Evolutionary conservation across 2,113 vertebrate genomes (phyloP).

Genomic region (Anthoscopus minutus): DNA sequence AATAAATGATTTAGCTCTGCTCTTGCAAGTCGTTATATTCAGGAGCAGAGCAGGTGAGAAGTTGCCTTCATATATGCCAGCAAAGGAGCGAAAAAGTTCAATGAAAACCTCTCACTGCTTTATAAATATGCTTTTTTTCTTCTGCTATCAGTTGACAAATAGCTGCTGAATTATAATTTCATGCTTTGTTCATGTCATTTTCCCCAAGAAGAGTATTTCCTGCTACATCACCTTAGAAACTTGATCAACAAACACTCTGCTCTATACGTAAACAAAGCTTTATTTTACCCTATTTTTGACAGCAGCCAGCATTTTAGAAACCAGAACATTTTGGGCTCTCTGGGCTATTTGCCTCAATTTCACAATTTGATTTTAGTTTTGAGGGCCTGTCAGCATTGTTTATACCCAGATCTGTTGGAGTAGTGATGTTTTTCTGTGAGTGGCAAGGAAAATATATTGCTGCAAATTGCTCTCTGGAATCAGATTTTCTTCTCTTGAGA

Average conservation of each 20-base stretch:
- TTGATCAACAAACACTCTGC: slow-evolving; percentile 53
- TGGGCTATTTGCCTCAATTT: slow-evolving; percentile 27
- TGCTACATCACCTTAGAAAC: slow-evolving; percentile 62
- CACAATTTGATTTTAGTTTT: slow-evolving; percentile 19
- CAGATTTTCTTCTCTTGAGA: not conserved
- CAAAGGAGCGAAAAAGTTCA: not conserved
- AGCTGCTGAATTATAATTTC: slow-evolving; percentile 31
- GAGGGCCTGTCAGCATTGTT: slow-evolving; percentile 35
- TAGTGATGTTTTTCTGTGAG: not conserved
- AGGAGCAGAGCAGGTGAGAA: not conserved
- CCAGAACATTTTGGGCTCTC: not conserved
- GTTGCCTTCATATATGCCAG: not conserved
- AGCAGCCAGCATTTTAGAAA: slow-evolving; percentile 10
- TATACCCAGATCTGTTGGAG: not conserved
- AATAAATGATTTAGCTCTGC: not conserved
- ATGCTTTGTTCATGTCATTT: slow-evolving; percentile 23
- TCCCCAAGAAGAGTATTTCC: slow-evolving; percentile 39
- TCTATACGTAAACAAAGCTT: slow-evolving; percentile 29
- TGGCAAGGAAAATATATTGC: not conserved
- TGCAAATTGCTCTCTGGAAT: slow-evolving; percentile 15
- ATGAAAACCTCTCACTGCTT: not conserved
- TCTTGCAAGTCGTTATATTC: not conserved
- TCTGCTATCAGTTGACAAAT: not conserved
- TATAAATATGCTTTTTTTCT: not conserved
- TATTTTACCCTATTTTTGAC: slow-evolving; percentile 39